Base-by-base conservation (phyloP, 2,113 vertebrate genomes). In the Pleuronectes platessa region DNA sequence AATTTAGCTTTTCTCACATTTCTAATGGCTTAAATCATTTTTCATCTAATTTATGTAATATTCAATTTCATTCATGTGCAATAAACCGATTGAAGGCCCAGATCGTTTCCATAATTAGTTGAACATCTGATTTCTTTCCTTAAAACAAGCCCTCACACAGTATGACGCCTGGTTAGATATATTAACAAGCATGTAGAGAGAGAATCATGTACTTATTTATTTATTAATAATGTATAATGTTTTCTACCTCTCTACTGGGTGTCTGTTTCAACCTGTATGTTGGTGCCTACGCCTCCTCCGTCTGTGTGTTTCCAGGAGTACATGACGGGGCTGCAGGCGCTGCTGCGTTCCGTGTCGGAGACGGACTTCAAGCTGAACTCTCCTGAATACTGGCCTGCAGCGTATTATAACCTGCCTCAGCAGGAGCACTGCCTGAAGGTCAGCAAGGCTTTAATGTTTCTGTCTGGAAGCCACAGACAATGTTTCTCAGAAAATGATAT, bases 391-490 rank as follows among this genome's bases (percentile, higher is more conserved):
- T 94, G 94, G 94, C 95, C 94, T 37, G 95, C 95, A 58, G 93
- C 95, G 26, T 97, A 82, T 89, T 96, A 97, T 82, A 95, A 98
- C 85, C 93, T 97, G 82, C 94, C 94, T 74, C 96, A 96, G 87
- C 96, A 98, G 82, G 96, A 98, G 68, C 93, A 94, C 37, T 96
- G 95, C 91, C 94, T 99, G 74, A 96, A 97, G 97, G 98, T 99
- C 95, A 95, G 94, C 63, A 2, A 27, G 0, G 35, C 68, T 60
- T 42, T 13, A 5, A 23, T 64, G 56, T 58, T 62, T 68, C 10
- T 56, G 9, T 60, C 35, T 42, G 23, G 11, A 49, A 40, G 18
- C 27, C 20, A 27, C 24, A 47, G 8, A 40, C 9, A 0, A 4
- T 26, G 20, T 54, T 17, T 56, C n/a, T 20, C n/a, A 27, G 53